Base-by-base conservation (phyloP, 2,888 invertebrate species). In the Leptopilina myrica region DNA sequence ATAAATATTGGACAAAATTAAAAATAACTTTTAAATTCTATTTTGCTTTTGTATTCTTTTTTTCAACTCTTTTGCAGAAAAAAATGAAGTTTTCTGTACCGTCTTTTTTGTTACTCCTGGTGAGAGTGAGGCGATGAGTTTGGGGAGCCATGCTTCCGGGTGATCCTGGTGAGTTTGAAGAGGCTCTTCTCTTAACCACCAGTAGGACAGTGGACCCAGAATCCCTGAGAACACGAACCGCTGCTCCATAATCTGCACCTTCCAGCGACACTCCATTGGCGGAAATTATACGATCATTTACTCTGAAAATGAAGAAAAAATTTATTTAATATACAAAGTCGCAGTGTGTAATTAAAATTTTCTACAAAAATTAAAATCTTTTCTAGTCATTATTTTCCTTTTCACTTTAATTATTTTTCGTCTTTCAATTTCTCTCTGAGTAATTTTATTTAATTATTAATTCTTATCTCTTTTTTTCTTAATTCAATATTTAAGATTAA, bases 221-320 rank as follows among this genome's bases (percentile, higher is more conserved):
- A 91, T 98, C 98, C 62, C 98, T 94, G 80, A 98, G 93, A 69
- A 98, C 98, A 89, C 97, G 97, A 78, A 98, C 98, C 0, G 98
- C 98, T 0, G 97, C 96, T 14, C 96, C 97, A 90, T 99, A 99
- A 92, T 99, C 99, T 77, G 99, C 99, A 92, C 98, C 98, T 92
- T 99, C 99, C 86, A 99, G 93, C 0, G 98, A 97, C 64, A 98
- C 96, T 20, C 98, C 98, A 92, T 99, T 99, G 33, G 98, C 99
- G 78, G 97, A 97, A 84, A 99, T 96, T 89, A 99, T 98, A 84
- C 99, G 95, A 93, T 99, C 99, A 92, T 99, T 99, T 64, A 99
- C 98, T 93, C 99, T 99, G 94, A 40, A 92, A 88, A 78, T 12
- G 5, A 1, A 59, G 56, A 73, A 9, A 5, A 53, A 9, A n/a